Percentiles rank a stretch among this genome's conserved stretches.
Evolutionary conservation across 2,113 vertebrate species (phyloP).

Genomic region (Antigone vipio): DNA sequence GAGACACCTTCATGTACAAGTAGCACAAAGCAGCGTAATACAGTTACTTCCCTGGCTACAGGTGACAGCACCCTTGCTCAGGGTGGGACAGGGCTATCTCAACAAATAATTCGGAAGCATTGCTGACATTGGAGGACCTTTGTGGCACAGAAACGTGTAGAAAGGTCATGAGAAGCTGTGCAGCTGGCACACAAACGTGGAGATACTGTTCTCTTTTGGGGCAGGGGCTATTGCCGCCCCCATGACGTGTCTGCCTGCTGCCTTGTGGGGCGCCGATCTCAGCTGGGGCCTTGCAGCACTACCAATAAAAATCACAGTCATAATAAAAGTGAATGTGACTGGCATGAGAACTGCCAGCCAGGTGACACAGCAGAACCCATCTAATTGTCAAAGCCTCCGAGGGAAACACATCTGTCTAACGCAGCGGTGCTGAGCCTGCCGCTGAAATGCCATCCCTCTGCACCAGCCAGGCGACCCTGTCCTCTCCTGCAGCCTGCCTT

Average conservation of each 20-base stretch:
- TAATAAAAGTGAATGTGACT: background rate
- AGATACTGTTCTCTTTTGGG: background rate
- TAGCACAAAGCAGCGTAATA: background rate
- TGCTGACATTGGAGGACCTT: background rate
- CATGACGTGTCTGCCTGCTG: background rate
- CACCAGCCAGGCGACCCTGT: background rate
- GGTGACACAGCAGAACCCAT: slow-evolving; percentile 46
- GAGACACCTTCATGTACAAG: background rate
- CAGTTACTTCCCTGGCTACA: background rate
- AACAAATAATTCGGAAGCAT: background rate
- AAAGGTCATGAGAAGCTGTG: background rate
- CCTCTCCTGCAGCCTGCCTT: background rate
- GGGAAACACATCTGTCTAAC: background rate
- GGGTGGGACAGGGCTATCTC: background rate
- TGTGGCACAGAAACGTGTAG: background rate
- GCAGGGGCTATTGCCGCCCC: background rate
- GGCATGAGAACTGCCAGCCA: slow-evolving; percentile 9
- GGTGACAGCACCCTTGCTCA: background rate
- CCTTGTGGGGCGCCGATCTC: rapidly evolving
- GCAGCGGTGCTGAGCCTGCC: background rate
- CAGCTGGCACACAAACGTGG: background rate
- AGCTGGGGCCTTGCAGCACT: background rate
- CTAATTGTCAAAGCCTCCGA: background rate
- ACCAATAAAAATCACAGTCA: background rate
- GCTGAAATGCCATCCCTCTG: background rate